These are phyloP conservation scores for Meta bourneti DNA, from an alignment of 2,888 invertebrate genomes.

Conservation along the genomic window DNA sequence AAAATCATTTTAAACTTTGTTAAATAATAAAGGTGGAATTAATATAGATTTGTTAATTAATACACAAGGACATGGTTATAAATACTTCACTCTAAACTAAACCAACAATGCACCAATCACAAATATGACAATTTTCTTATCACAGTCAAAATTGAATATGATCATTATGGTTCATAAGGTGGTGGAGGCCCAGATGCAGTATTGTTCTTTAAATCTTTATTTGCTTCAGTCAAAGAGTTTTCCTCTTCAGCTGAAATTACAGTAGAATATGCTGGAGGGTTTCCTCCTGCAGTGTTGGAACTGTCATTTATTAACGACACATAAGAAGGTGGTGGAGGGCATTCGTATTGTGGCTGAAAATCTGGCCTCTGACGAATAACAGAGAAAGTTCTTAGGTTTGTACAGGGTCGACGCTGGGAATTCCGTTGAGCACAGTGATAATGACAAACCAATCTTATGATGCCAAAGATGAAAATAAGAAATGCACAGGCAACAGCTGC, in stretches of 20 bases:
- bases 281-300: neutral
- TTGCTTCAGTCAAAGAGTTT: neutral
- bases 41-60: too few species aligned
- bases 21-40: too few species aligned
- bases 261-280: slow-evolving; percentile 37
- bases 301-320: neutral
- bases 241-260: slow-evolving; percentile 14
- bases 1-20: too few species aligned
- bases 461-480: slow-evolving; percentile 19
- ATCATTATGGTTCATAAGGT: slow-evolving; percentile 23
- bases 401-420: neutral
- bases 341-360: slow-evolving; percentile 2
- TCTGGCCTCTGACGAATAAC: slow-evolving; percentile 26
- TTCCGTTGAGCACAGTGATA: neutral
- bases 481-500: slow-evolving; percentile 2
- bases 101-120: neutral
- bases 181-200: slow-evolving; percentile 19
- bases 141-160: neutral
- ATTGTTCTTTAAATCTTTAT: neutral
- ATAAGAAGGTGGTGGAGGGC: slow-evolving; percentile 35
- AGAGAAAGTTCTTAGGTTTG: slow-evolving; percentile 12
- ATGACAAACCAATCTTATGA: slow-evolving; percentile 8
- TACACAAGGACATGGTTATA: too few species aligned
- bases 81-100: too few species aligned
- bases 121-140: neutral